Conservation (phyloP, 2,888 invertebrate genomes). For the Calameuta filiformis region DNA sequence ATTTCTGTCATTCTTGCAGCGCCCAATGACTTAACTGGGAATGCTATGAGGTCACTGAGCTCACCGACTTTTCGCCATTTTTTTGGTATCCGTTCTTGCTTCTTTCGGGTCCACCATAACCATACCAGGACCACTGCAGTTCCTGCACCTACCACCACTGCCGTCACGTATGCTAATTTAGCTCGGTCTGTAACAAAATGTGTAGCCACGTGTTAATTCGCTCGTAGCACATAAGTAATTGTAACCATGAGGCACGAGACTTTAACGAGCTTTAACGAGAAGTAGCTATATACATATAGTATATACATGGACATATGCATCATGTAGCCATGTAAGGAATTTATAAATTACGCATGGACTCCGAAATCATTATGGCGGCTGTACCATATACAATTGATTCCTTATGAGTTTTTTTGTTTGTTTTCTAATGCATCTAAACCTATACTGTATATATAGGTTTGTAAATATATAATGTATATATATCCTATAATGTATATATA, state of each 20-base stretch:
- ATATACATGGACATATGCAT: neutral
- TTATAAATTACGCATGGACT: neutral
- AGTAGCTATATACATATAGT: neutral
- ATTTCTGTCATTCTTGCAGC: constrained; percentile 67
- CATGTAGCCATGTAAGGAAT: neutral
- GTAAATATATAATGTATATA: neutral
- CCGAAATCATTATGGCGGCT: neutral
- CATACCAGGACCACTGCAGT: constrained; percentile 51
- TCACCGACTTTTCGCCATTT: constrained; percentile 72
- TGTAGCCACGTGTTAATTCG: neutral
- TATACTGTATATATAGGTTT: neutral
- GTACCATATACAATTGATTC: neutral
- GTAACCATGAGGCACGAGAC: neutral
- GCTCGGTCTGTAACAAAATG: constrained; percentile 41
- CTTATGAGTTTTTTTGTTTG: neutral
- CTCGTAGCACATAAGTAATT: neutral
- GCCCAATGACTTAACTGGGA: constrained; percentile 74
- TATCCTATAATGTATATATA: neutral
- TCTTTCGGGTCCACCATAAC: constrained; percentile 43
- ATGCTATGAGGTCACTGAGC: constrained; percentile 69
- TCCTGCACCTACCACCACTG: constrained; percentile 52
- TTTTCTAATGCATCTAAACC: neutral
- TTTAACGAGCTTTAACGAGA: neutral
- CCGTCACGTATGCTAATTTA: constrained; percentile 50
- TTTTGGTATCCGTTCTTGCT: constrained; percentile 58